Evolutionary conservation across 2,888 invertebrate species (phyloP).

Genomic region (Drosophila buzzatii): DNA sequence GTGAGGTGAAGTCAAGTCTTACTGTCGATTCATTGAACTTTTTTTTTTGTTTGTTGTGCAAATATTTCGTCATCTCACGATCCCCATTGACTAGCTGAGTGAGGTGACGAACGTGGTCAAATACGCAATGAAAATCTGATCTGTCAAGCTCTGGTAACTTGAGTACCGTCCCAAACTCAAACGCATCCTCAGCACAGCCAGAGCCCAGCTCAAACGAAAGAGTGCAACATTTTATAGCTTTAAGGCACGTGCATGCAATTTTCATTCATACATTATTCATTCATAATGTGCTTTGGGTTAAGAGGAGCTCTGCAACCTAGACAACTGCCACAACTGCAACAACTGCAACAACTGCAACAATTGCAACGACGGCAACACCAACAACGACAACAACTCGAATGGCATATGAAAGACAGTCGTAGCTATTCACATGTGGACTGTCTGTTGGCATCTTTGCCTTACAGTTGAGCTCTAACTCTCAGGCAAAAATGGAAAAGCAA

Average conservation of each 20-base stretch:
- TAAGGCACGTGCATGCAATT: conserved; percentile 83
- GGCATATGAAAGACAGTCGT: conserved; percentile 41
- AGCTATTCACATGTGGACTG: conserved; percentile 65
- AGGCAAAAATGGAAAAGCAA: conserved; percentile 27
- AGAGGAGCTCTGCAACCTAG: conserved; percentile 44
- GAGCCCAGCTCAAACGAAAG: conserved; percentile 26
- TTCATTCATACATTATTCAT: conserved; percentile 83
- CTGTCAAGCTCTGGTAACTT: conserved; percentile 53
- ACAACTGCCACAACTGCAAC: conserved; percentile 35
- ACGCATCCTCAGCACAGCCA: conserved; percentile 47
- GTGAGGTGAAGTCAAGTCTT: background rate
- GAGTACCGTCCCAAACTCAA: conserved; percentile 31
- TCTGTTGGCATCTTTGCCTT: conserved; percentile 29
- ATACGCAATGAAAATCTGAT: conserved; percentile 50
- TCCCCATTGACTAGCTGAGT: conserved; percentile 30
- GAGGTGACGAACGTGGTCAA: conserved; percentile 51
- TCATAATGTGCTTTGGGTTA: conserved; percentile 75
- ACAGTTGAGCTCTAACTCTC: conserved; percentile 42
- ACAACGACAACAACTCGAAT: conserved; percentile 30
- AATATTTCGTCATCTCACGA: background rate
- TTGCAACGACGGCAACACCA: no score
- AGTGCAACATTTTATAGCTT: conserved; percentile 79
- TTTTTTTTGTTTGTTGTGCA: background rate
- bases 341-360: conserved; percentile 16
- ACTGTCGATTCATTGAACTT: conserved; percentile 1